These are phyloP conservation scores for Spinus olivaceus DNA, from an alignment of 2,797 vertebrate genomes.

Conservation along the genomic window DNA sequence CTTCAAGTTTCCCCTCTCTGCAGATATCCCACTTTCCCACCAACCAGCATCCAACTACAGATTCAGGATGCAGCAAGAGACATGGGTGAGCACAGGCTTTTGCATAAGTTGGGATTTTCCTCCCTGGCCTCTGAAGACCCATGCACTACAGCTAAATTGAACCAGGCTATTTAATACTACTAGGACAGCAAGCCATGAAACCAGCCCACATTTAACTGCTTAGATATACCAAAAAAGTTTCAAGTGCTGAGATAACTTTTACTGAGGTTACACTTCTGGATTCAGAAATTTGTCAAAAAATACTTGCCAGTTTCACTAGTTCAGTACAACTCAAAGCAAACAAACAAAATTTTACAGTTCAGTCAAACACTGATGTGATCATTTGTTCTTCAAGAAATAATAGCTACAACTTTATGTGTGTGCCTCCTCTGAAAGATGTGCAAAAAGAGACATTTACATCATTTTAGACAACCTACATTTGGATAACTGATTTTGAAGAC, in stretches of 20 bases:
- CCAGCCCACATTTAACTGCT: accelerated
- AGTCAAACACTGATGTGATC: neutral
- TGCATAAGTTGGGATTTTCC: neutral
- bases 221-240: neutral
- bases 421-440: neutral
- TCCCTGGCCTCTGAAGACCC: neutral
- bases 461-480: neutral
- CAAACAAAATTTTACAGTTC: neutral
- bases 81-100: neutral
- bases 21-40: neutral
- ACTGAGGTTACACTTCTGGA: neutral
- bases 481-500: neutral
- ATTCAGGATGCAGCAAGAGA: neutral
- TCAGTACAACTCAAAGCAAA: neutral
- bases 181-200: neutral
- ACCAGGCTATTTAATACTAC: neutral
- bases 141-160: neutral
- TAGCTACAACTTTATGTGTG: neutral
- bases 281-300: neutral
- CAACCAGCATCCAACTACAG: neutral
- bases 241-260: neutral
- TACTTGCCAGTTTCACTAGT: neutral
- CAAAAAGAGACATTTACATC: neutral
- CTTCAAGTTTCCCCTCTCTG: neutral
- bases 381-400: neutral